Evolutionary conservation across 2,888 invertebrate genomes (phyloP).

Genomic region (Heptascelio sp.): DNA sequence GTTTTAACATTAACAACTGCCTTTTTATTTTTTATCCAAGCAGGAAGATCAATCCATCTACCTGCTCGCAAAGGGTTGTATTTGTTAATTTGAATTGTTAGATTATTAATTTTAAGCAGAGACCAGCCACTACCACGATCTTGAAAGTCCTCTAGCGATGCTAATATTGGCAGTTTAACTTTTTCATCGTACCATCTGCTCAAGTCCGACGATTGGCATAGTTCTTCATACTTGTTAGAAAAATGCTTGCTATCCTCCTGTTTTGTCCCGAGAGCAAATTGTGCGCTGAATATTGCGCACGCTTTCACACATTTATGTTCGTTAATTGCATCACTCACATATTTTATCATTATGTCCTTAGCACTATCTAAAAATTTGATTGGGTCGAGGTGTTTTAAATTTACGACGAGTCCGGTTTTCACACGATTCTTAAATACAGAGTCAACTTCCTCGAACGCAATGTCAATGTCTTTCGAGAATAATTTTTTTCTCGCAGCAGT

Average conservation of each 20-base stretch:
- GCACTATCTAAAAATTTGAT: not conserved
- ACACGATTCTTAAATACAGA: not conserved
- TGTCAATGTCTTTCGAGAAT: no score
- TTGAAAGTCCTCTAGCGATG: not conserved
- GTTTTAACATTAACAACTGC: constrained; percentile 27
- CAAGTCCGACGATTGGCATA: not conserved
- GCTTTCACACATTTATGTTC: constrained; percentile 11
- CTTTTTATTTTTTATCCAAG: constrained; percentile 50
- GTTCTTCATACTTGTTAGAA: not conserved
- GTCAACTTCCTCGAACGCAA: no score
- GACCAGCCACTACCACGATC: not conserved
- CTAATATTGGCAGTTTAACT: not conserved
- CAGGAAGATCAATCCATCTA: constrained; percentile 63
- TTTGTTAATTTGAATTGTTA: constrained; percentile 70
- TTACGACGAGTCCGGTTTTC: not conserved
- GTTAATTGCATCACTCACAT: not conserved
- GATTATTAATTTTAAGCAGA: constrained; percentile 42
- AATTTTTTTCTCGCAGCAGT: no score
- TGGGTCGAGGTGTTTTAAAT: not conserved
- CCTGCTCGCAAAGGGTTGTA: constrained; percentile 68
- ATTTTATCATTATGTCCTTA: not conserved
- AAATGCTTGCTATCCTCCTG: not conserved
- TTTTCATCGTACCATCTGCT: not conserved
- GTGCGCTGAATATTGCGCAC: not conserved
- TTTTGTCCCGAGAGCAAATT: not conserved